These are phyloP conservation scores for Linnaemya tessellans DNA, from an alignment of 2,888 invertebrate genomes.

Conservation along the genomic window DNA sequence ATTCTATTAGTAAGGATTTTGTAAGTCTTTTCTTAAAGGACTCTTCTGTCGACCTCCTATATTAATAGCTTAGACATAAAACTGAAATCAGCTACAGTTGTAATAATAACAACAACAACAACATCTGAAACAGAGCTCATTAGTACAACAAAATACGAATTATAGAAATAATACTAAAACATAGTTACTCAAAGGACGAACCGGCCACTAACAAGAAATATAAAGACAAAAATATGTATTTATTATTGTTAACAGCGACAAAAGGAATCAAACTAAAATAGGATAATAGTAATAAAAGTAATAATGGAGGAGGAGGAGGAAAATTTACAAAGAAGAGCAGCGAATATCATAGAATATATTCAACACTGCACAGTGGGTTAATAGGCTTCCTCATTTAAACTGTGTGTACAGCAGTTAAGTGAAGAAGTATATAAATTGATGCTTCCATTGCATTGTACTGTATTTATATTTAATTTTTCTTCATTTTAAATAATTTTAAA, in stretches of 20 bases:
- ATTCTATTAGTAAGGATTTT: too few relatives aligned
- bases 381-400: too few relatives aligned
- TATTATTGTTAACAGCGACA: conserved; percentile 33
- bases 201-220: conserved; percentile 7
- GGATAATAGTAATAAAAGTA: conserved; percentile 38
- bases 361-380: neutral
- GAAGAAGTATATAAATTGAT: too few relatives aligned
- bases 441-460: too few relatives aligned
- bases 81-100: conserved; percentile 22
- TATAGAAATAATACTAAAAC: conserved; percentile 29
- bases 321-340: neutral
- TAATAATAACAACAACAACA: conserved; percentile 37
- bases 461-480: too few relatives aligned
- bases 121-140: conserved; percentile 59
- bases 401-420: too few relatives aligned
- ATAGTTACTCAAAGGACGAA: conserved; percentile 15
- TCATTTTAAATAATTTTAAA: too few relatives aligned
- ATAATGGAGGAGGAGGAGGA: neutral
- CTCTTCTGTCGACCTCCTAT: neutral
- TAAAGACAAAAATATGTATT: neutral
- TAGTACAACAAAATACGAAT: conserved; percentile 51
- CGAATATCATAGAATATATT: neutral
- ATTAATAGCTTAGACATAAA: neutral
- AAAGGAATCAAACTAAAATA: conserved; percentile 39
- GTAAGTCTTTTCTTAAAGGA: neutral